Evolutionary conservation across 2,113 vertebrate genomes (phyloP).

Genomic region (Peromyscus maniculatus): DNA sequence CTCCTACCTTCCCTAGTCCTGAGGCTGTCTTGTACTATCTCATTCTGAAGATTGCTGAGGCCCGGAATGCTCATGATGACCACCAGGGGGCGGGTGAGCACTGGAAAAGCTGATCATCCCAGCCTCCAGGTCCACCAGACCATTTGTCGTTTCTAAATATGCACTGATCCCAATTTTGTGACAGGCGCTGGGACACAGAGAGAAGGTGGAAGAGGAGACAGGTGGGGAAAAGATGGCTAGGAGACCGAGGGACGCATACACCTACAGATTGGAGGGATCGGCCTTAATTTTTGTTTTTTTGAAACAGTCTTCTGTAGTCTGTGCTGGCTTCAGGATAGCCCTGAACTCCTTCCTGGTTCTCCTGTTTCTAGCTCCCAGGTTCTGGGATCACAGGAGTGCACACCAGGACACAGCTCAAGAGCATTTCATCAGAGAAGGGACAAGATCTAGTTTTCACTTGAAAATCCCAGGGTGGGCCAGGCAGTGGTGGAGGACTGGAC

Average conservation of each 20-base stretch:
- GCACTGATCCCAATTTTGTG: background rate
- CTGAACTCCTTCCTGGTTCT: background rate
- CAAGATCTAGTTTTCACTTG: background rate
- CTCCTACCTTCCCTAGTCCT: background rate
- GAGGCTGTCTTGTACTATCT: background rate
- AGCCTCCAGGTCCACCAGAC: background rate
- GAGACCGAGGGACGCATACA: background rate
- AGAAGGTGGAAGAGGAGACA: background rate
- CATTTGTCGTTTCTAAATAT: background rate
- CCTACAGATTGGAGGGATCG: background rate
- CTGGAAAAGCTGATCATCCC: background rate
- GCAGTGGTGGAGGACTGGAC: background rate
- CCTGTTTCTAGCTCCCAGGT: background rate
- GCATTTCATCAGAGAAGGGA: background rate
- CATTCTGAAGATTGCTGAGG: background rate
- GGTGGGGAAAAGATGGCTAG: background rate
- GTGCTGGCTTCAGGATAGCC: background rate
- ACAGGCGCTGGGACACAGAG: background rate
- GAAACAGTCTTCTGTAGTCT: background rate
- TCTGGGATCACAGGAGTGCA: background rate
- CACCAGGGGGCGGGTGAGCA: constrained; percentile 74
- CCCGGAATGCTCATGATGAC: background rate
- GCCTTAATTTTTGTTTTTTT: background rate
- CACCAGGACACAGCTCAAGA: background rate
- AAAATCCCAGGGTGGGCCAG: background rate